Percentiles rank a stretch among this genome's conserved stretches.
These are phyloP conservation scores for Melierax canorus DNA, from an alignment of 2,113 vertebrate species.

Conservation along the genomic window DNA sequence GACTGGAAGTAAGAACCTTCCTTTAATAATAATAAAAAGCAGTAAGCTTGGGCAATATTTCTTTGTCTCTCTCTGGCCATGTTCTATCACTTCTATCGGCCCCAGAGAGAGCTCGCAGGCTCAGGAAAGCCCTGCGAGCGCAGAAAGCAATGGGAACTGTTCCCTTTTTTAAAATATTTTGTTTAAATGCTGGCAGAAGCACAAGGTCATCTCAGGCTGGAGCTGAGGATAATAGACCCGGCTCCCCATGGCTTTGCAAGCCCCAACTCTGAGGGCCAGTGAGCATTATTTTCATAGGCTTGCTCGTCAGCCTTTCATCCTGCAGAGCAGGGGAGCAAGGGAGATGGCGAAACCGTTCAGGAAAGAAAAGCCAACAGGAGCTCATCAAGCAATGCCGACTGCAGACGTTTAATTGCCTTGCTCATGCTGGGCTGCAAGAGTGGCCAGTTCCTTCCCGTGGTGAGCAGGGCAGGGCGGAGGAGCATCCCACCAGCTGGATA, in stretches of 20 bases:
- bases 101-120: not conserved
- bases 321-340: not conserved
- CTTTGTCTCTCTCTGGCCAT: slow-evolving; percentile 34
- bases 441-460: accelerated
- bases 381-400: accelerated
- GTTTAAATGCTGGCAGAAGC: slow-evolving; percentile 64
- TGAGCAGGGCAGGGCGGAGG: not conserved
- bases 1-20: slow-evolving; percentile 35
- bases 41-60: slow-evolving; percentile 12
- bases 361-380: not conserved
- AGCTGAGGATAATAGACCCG: slow-evolving; percentile 40
- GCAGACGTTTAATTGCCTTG: not conserved
- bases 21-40: slow-evolving; percentile 36
- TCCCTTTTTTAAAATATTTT: slow-evolving; percentile 39
- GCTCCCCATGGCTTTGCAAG: not conserved
- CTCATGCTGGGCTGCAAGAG: not conserved
- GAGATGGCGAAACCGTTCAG: not conserved
- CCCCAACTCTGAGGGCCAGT: not conserved
- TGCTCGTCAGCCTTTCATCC: not conserved
- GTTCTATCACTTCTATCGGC: slow-evolving; percentile 18
- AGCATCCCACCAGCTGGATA: not conserved
- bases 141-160: not conserved
- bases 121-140: slow-evolving; percentile 22
- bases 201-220: slow-evolving; percentile 68
- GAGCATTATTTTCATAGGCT: not conserved